phyloP scores from a whole-genome alignment of 1,140 invertebrate species.

The Lepidostoma basale region DNA sequence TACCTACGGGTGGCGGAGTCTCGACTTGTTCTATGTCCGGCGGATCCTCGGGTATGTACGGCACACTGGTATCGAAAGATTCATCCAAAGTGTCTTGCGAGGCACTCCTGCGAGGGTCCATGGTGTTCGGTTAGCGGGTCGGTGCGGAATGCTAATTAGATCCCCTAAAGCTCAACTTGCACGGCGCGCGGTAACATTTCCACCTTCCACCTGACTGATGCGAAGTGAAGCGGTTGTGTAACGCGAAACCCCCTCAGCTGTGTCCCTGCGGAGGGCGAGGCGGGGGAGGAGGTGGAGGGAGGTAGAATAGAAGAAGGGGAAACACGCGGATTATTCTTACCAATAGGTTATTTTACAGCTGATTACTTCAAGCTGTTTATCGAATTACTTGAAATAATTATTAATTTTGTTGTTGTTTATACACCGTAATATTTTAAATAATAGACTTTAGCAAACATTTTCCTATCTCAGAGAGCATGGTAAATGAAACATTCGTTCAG shows the following conservation, averaged over 20 bases:
- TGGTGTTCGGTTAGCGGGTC: neutral
- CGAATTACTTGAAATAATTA: too few relatives aligned
- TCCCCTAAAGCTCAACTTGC: neutral
- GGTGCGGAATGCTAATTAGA: neutral
- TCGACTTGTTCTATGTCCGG: conserved; percentile 30
- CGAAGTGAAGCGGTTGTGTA: conserved; percentile 15
- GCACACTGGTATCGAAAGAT: conserved; percentile 37
- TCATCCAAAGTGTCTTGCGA: conserved; percentile 38
- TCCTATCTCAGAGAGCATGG: too few relatives aligned
- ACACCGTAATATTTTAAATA: too few relatives aligned
- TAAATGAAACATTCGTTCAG: too few relatives aligned
- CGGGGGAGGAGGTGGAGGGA: neutral
- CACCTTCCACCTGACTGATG: conserved; percentile 22
- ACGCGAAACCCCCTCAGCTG: conserved; percentile 10
- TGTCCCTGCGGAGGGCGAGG: neutral
- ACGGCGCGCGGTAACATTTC: conserved; percentile 13
- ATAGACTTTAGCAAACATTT: too few relatives aligned
- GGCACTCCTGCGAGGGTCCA: neutral
- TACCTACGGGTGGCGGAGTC: conserved; percentile 16
- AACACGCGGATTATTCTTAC: conserved; percentile 7
- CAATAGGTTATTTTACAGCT: neutral
- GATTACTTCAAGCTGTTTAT: too few relatives aligned
- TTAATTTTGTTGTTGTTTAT: too few relatives aligned
- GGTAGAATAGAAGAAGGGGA: neutral
- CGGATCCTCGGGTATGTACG: conserved; percentile 24